Conservation (phyloP, 1,140 invertebrate genomes). For the Pseudobourletiella spinata region DNA sequence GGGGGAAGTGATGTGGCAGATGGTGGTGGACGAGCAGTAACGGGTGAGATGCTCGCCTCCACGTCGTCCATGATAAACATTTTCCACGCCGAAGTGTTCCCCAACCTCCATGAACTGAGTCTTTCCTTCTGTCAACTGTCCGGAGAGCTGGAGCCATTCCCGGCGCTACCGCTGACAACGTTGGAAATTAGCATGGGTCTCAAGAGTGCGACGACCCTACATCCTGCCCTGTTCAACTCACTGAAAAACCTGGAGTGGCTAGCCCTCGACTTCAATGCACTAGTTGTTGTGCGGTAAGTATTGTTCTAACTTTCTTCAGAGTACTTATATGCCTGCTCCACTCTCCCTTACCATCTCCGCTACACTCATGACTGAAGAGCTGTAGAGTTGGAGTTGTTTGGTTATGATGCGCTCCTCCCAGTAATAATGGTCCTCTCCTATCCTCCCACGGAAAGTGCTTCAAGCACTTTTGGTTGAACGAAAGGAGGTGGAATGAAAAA, state of each 20-base stretch:
- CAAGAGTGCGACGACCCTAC: slow-evolving; percentile 63
- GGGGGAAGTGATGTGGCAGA: background rate
- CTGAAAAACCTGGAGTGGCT: slow-evolving; percentile 68
- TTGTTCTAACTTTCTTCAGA: too few species aligned
- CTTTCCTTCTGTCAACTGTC: slow-evolving; percentile 78
- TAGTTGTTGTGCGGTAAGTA: slow-evolving; percentile 57
- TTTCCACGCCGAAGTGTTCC: slow-evolving; percentile 36
- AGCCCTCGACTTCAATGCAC: slow-evolving; percentile 78
- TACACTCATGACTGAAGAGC: too few species aligned
- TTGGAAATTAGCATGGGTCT: slow-evolving; percentile 77
- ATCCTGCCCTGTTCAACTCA: slow-evolving; percentile 52
- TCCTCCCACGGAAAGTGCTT: too few species aligned
- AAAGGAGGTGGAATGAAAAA: too few species aligned
- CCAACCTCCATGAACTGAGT: slow-evolving; percentile 69
- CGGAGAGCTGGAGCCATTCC: slow-evolving; percentile 64
- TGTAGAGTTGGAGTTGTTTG: too few species aligned
- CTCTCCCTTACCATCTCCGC: too few species aligned
- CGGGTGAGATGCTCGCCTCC: background rate
- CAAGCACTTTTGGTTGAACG: too few species aligned
- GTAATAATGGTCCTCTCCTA: background rate
- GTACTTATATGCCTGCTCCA: too few species aligned
- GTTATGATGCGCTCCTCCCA: too few species aligned
- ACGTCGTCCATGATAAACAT: slow-evolving; percentile 13
- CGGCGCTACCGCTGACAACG: slow-evolving; percentile 62
- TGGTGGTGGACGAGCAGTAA: too few species aligned